Evolutionary conservation across 2,797 vertebrate genomes (phyloP).

Genomic region (Margarornis squamiger): DNA sequence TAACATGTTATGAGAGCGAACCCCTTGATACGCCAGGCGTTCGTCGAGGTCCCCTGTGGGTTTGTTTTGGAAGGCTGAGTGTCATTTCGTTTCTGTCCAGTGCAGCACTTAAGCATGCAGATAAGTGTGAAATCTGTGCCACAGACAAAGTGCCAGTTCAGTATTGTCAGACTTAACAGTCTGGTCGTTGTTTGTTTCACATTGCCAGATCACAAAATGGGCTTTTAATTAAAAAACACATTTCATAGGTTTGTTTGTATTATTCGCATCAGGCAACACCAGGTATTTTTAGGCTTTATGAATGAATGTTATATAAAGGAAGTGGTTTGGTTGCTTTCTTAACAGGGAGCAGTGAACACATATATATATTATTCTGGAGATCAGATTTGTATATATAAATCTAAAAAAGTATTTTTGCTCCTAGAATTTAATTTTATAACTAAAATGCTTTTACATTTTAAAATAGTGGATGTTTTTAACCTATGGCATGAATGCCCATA

Average conservation of each 20-base stretch:
- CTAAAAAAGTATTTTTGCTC: background rate
- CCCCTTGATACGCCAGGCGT: background rate
- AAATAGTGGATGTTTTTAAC: background rate
- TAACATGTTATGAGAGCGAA: background rate
- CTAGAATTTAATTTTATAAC: background rate
- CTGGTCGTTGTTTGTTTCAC: background rate
- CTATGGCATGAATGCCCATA: background rate
- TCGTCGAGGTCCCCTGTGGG: rapidly evolving
- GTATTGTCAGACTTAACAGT: background rate
- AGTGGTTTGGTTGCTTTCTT: background rate
- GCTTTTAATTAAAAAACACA: background rate
- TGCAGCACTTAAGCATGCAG: background rate
- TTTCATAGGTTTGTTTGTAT: background rate
- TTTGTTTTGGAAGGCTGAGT: background rate
- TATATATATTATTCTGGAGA: background rate
- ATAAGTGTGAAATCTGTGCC: background rate
- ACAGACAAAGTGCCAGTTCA: background rate
- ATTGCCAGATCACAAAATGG: background rate
- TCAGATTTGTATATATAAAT: background rate
- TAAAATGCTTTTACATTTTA: background rate
- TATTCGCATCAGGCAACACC: background rate
- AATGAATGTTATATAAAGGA: background rate
- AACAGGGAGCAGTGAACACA: background rate
- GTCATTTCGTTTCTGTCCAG: background rate
- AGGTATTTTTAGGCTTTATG: background rate